phyloP scores from a whole-genome alignment of 2,797 vertebrate species.

The Lagorchestes hirsutus region DNA sequence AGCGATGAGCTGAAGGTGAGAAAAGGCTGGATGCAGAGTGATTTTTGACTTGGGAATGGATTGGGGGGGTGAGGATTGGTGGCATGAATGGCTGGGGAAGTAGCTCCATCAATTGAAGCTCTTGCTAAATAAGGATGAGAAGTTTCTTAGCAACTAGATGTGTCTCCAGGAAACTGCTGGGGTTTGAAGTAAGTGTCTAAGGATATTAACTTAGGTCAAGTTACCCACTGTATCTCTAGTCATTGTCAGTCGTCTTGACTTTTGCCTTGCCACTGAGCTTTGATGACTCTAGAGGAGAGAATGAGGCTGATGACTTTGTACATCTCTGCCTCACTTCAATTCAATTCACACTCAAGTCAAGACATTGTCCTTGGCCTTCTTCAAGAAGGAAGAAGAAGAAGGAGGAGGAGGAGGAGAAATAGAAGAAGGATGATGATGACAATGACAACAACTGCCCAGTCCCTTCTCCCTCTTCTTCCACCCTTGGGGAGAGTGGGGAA shows the following conservation, averaged over 20 bases:
- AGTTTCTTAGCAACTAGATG: neutral
- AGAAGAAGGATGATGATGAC: accelerated
- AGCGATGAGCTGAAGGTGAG: neutral
- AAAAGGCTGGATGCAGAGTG: neutral
- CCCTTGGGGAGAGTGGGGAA: neutral
- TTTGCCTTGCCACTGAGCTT: neutral
- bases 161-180: neutral
- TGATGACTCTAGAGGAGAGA: neutral
- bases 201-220: neutral
- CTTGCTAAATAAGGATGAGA: neutral
- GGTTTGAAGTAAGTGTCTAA: neutral
- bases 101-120: neutral
- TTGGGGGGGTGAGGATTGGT: neutral
- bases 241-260: neutral
- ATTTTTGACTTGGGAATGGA: neutral
- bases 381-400: neutral
- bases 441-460: neutral
- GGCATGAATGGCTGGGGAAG: neutral
- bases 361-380: too few species aligned
- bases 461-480: neutral
- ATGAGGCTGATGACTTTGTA: neutral
- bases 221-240: neutral
- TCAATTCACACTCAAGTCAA: neutral
- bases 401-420: too few species aligned
- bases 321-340: neutral